Base-by-base conservation (phyloP, 2,797 vertebrate species). In the Rhinella marina region DNA sequence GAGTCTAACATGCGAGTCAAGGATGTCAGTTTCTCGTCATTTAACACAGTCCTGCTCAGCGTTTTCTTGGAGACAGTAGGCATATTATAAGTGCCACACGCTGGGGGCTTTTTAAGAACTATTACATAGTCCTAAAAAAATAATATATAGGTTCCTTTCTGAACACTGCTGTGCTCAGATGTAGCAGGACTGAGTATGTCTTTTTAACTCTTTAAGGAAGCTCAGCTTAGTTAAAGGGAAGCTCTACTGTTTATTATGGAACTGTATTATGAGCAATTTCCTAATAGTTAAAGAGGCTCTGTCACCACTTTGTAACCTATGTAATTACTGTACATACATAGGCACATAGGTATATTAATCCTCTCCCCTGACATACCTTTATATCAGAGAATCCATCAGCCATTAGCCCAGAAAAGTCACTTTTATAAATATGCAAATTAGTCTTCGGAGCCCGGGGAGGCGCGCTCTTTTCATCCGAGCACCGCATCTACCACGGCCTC, bases 21-120 rank as follows among this genome's bases (percentile, higher is more conserved):
- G 41, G 50, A 86, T 62, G 41, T 66, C 84, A 86, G 76, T 68
- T 79, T 32, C 76, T 77, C 72, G n/a, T 85, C 83, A 85, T 75
- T 85, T 85, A 64, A 85, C 83, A 82, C 81, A 32, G 84, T 78
- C n/a, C 57, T 25, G 62, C 76, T 68, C 75, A 86, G 27, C 25
- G n/a, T 68, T 70, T 84, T 79, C 59, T 32, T 19, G 66, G 41
- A 70, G 68, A 27, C 66, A 81, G 78, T 81, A 50, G 68, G 61
- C 61, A 82, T n/a, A 82, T 82, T 82, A 70, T 66, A 70, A 66
- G 29, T 68, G 50, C 50, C 61, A 29, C 48, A 62, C 3, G n/a
- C 81, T 50, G 29, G 62, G 48, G 54, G n/a, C 64, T 54, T 3
- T 52, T 82, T 25, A n/a, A 70, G 62, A 62, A n/a, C 57, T 23